Evolutionary conservation across 37 sponge, comb jelly and placozoan species (phyloP), one percentile per base, ranked within the genome.

Genomic region (Ianthella basta): DNA sequence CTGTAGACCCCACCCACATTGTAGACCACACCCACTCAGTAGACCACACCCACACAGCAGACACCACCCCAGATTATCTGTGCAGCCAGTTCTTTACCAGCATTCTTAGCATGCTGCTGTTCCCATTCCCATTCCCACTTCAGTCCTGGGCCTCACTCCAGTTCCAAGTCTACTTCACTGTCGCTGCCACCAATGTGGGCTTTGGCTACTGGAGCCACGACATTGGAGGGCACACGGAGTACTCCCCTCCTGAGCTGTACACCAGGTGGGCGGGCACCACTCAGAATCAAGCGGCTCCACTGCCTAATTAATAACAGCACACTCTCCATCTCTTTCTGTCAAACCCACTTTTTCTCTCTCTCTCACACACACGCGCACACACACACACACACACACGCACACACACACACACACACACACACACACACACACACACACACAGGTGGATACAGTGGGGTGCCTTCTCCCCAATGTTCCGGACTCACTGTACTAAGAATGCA

Each of bases 181-280:
- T 93, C 24, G 82, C 50, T 33, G 93, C 93, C 30, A 70, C 90
- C 15, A 93, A 93, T 75, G 93, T 93, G 25, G 84, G 61, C 10
- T 93, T 84, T 81, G 93, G 90, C 30, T 93, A 89, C 83, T 93
- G 93, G 93, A 89, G 90, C 87, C 93, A 93, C 81, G 93, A 93
- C 67, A 23, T 93, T 39, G 93, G 93, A 1, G 93, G 93, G 4
- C 93, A 93, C 79, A 53, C 80, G n/a, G 15, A 24, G 15, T 88
- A 82, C 0, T 56, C 90, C 19, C 88, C 93, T 2, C 90, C 93
- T 16, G 93, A 93, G 39, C 85, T 93, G 27, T 90, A 90, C 63
- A 90, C 91, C 23, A 86, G 87, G 87, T 86, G 24, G 4, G 35
- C 10, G 16, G 18, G 15, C 59, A 18, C 59, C 59, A 19, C n/a